Evolutionary conservation across 2,888 invertebrate genomes (phyloP), one percentile per base, ranked within the genome.

Genomic region (Serrognathus titanus): DNA sequence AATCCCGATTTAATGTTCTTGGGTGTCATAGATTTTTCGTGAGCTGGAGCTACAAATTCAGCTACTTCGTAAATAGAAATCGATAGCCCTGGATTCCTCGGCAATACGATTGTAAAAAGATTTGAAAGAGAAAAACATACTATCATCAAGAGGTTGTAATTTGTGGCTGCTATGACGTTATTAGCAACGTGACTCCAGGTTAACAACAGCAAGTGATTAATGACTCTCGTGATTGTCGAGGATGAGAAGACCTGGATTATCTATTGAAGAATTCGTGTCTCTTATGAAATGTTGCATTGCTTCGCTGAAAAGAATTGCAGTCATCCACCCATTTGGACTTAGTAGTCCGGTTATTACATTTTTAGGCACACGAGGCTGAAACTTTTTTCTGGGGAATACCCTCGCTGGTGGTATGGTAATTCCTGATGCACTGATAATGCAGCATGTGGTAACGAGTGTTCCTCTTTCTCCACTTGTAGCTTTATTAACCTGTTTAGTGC

Each of bases 221-320:
- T 46, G 46, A 13, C 46, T 46, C 46, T 46, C 16, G 20, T 46
- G 46, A 46, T 46, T 46, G 10, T 46, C 46, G n/a, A 46, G n/a
- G 4, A 46, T 46, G n/a, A n/a, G n/a, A 16, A 46, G 20, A 46
- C n/a, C 16, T 46, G 46, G 16, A 20, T 46, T 46, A 7, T 46
- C 13, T 46, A 16, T 46, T n/a, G 46, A 9, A 9, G 46, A 13
- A 16, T 16, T 16, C 16, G 9, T 20, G 16, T n/a, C 1, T 20
- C 8, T 46, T 11, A 59, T 53, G 24, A 57, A 57, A 45, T 58
- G 52, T 13, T 57, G 31, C 40, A 56, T 51, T 12, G 52, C 52
- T 36, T 48, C 48, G 8, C 48, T 38, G 24, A 58, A 59, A 10
- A 41, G 13, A 12, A 37, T 11, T n/a, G 12, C 37, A 12, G 31